Evolutionary conservation across 2,797 vertebrate genomes (phyloP), one percentile per base, ranked within the genome.

Genomic region (Thamnophis elegans): DNA sequence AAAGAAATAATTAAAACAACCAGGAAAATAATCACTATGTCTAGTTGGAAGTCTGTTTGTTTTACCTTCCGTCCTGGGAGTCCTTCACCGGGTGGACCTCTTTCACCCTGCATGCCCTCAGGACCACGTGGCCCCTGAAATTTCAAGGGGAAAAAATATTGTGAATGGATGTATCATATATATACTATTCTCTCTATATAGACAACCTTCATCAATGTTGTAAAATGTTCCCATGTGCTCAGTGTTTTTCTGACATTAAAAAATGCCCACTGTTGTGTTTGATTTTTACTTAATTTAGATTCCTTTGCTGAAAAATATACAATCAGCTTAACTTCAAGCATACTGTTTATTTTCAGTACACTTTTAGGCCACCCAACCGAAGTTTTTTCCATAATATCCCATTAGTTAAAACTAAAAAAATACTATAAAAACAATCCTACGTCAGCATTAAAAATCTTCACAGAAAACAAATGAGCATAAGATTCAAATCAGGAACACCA

Each of bases 31-130:
- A 36, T 86, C 9, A 9, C 32, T 55, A 25, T n/a, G 47, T 16
- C 59, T 36, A 82, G 8, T 28, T 53, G 26, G 42, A 65, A 78
- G 18, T n/a, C 51, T 58, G 4, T 89, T 82, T 60, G 20, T 2
- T 56, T 53, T 95, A 98, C 98, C 98, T 99, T 99, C 65, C 97
- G 95, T 18, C 98, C 98, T 93, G 97, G 97, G 93, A 98, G 94
- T 28, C 98, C 98, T 90, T 99, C 98, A 92, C 98, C 98, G 20
- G 97, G 91, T 3, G 89, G 89, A 86, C 98, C 98, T 59, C 90
- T 95, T 92, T 97, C 98, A 92, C 99, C 98, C 93, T 96, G 98
- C n/a, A 62, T 25, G 95, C 98, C 98, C 7, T 94, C 51, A 22
- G 95, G 94, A 92, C 98, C 98, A 56, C 93, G 93, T 47, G 94